These are phyloP conservation scores for Grammomys surdaster DNA, from an alignment of 2,113 vertebrate species.

Conservation along the genomic window DNA sequence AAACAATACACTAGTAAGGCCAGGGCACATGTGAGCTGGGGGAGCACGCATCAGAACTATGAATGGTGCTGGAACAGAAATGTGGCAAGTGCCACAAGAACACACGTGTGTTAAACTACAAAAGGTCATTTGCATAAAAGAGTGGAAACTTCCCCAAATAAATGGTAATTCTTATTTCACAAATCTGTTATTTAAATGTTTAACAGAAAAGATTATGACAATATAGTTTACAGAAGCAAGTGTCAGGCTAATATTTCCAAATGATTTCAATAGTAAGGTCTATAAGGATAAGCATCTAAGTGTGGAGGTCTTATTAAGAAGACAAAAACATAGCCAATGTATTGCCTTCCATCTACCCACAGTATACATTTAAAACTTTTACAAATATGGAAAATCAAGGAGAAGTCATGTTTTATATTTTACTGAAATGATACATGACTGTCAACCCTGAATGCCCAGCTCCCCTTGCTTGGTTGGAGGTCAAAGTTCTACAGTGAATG, in stretches of 20 bases:
- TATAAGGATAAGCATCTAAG: background rate
- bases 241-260: background rate
- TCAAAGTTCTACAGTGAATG: constrained; percentile 47
- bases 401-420: background rate
- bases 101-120: background rate
- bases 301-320: background rate
- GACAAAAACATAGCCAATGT: background rate
- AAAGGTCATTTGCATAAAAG: background rate
- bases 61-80: background rate
- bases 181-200: constrained; percentile 11
- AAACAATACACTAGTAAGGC: background rate
- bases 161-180: background rate
- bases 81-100: background rate
- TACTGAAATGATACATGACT: background rate
- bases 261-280: constrained; percentile 6
- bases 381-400: background rate
- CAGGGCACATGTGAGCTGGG: background rate
- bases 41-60: background rate
- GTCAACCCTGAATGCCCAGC: background rate
- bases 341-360: background rate
- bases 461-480: constrained; percentile 34
- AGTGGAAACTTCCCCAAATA: constrained; percentile 15
- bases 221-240: background rate
- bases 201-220: constrained; percentile 1
- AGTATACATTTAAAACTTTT: background rate